phyloP scores from a whole-genome alignment of 2,113 vertebrate species.

The Diglossa brunneiventris region DNA sequence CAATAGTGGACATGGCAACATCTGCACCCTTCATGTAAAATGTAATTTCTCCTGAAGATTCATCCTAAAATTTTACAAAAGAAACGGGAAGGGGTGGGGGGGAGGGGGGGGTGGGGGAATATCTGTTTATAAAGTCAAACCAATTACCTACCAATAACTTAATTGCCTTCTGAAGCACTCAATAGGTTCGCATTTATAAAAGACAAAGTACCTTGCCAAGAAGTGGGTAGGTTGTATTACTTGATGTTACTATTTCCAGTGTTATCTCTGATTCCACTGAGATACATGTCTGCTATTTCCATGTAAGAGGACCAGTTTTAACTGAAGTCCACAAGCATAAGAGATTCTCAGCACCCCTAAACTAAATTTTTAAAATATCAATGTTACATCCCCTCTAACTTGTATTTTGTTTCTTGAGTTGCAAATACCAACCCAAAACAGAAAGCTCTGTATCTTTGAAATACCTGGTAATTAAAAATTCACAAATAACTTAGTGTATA shows the following conservation, averaged over 20 bases:
- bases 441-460: background rate
- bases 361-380: background rate
- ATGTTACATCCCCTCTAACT: background rate
- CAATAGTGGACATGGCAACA: slow-evolving; percentile 92
- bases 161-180: background rate
- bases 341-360: background rate
- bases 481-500: background rate
- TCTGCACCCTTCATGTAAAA: slow-evolving; percentile 99
- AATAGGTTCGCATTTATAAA: background rate
- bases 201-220: background rate
- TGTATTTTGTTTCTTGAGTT: background rate
- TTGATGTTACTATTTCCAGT: background rate
- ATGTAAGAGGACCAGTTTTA: background rate
- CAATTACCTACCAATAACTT: background rate
- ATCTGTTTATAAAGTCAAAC: background rate
- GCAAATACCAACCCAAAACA: background rate
- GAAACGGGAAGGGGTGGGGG: fast-evolving
- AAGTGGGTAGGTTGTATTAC: background rate
- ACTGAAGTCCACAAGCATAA: background rate
- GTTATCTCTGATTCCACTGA: background rate
- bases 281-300: background rate
- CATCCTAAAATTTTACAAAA: slow-evolving; percentile 78
- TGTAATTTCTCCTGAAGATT: slow-evolving; percentile 90
- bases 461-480: background rate
- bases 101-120: fast-evolving